A percentile compares a stretch with the other conserved stretches of the same genome.
Evolutionary conservation across 1,140 invertebrate species (phyloP).

Genomic region (Bombus soroeensis): DNA sequence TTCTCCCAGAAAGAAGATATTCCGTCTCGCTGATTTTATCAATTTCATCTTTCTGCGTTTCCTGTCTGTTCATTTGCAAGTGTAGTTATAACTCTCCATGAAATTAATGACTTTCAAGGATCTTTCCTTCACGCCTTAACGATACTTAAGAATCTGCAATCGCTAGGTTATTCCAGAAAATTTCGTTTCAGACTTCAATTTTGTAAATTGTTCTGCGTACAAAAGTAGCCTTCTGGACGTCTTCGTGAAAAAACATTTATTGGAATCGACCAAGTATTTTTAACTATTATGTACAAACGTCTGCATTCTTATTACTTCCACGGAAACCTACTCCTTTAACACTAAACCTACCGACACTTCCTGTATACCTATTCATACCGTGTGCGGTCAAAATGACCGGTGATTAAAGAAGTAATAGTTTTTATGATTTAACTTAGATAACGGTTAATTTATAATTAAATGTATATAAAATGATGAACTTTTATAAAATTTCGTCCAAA

Average conservation of each 20-base stretch:
- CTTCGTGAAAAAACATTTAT: neutral
- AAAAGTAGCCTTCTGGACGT: neutral
- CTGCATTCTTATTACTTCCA: too few relatives aligned
- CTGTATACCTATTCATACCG: too few relatives aligned
- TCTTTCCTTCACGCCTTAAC: too few relatives aligned
- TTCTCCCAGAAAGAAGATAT: constrained; percentile 5
- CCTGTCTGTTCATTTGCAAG: neutral
- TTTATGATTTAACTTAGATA: too few relatives aligned
- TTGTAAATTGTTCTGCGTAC: neutral
- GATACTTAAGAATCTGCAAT: neutral
- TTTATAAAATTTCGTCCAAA: too few relatives aligned
- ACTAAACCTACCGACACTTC: too few relatives aligned
- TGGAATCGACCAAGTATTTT: neutral
- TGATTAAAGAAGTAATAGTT: too few relatives aligned
- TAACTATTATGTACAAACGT: neutral
- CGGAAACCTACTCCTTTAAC: too few relatives aligned
- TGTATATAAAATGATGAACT: too few relatives aligned
- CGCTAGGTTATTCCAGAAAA: neutral
- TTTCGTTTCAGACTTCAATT: neutral
- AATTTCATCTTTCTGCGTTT: neutral
- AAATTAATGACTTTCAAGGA: neutral
- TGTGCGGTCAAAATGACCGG: too few relatives aligned
- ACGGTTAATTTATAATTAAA: too few relatives aligned
- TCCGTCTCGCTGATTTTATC: neutral
- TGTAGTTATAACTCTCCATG: neutral